Base-by-base conservation (phyloP, 2,113 vertebrate species). In the Melozone crissalis region DNA sequence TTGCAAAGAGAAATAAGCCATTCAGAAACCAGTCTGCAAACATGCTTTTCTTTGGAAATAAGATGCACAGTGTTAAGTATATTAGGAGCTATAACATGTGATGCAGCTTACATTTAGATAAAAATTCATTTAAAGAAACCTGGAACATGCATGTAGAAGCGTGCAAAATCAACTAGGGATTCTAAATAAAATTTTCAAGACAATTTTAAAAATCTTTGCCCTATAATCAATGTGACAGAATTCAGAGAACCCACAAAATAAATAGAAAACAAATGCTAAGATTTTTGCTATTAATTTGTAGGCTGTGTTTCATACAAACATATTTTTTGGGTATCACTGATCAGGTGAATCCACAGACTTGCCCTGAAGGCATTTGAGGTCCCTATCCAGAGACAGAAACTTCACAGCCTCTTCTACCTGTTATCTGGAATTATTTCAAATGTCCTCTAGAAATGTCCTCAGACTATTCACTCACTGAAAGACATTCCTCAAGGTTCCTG, bases 91-190 rank as follows among this genome's bases (percentile, higher is more conserved):
- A 41, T 15, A 58, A 58, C 52, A 71, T 30, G 41, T 9, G 24
- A 59, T 59, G 17, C 23, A 39, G 2, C 7, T 44, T 76, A 68
- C 14, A 11, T 49, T 76, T 39, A 69, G 14, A 49, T 84, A 22
- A 86, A 80, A 66, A 28, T n/a, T 21, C 12, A 33, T 35, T 44
- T 31, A 74, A 71, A 39, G 10, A 93, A 67, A 47, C 9, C 17
- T 43, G 28, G 14, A 77, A 63, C 0, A 1, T 31, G 20, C 6
- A 31, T 13, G 18, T 30, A 5, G 13, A 55, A 44, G 51, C 63
- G 21, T 59, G 10, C 0, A 3, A 67, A 30, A 59, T 2, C 2
- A 83, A 5, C 15, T n/a, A 13, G 3, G 3, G 4, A 7, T 30
- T 84, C 21, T 14, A 83, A 88, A 66, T 17, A 55, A 41, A 61